Evolutionary conservation across 2,888 invertebrate species (phyloP).

Genomic region (Drosophila ezoana): DNA sequence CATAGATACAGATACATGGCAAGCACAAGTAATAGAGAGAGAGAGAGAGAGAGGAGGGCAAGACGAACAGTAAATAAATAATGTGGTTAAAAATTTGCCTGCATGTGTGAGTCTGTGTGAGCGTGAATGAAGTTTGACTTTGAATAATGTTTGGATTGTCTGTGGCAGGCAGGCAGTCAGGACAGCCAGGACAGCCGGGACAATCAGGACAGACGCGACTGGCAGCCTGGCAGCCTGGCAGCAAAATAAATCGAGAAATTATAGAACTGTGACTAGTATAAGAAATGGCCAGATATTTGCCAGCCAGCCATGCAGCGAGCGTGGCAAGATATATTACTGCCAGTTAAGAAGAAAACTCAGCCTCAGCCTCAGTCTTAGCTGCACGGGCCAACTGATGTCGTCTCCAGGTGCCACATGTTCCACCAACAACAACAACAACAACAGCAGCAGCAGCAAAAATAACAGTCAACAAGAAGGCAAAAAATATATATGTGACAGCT

Average conservation of each 20-base stretch:
- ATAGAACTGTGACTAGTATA: conserved; percentile 80
- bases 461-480: conserved; percentile 41
- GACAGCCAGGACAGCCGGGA: conserved; percentile 39
- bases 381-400: conserved; percentile 47
- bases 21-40: background rate
- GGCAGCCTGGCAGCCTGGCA: conserved; percentile 32
- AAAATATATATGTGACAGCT: conserved; percentile 65
- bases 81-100: conserved; percentile 78
- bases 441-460: conserved; percentile 30
- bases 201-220: conserved; percentile 34
- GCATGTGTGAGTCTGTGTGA: conserved; percentile 52
- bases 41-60: conserved; percentile 6
- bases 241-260: conserved; percentile 78
- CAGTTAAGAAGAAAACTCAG: conserved; percentile 61
- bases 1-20: conserved; percentile 53
- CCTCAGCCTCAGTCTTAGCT: conserved; percentile 28
- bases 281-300: conserved; percentile 77
- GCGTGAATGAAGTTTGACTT: conserved; percentile 80
- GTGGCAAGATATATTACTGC: conserved; percentile 75
- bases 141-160: conserved; percentile 81
- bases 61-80: conserved; percentile 76
- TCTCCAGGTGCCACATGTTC: conserved; percentile 73
- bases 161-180: conserved; percentile 72
- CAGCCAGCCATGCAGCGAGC: conserved; percentile 55
- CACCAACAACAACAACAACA: conserved; percentile 36